Evolutionary conservation across 2,888 invertebrate genomes (phyloP), one percentile per base, ranked within the genome.

Genomic region (Charanyca ferruginea): DNA sequence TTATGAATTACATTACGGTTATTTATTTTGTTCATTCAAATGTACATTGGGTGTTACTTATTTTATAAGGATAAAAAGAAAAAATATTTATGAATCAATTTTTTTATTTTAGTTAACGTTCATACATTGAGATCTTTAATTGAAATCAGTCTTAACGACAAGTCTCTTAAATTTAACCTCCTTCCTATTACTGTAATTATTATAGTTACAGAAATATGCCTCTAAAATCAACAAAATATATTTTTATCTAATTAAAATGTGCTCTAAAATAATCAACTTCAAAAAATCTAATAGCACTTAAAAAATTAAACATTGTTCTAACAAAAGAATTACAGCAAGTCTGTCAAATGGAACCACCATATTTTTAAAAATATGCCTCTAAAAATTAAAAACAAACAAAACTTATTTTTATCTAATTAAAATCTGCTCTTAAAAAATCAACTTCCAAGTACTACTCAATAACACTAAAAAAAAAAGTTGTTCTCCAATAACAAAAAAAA

Each of bases 11-110:
- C 13, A 5, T 45, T 45, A 45, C 20, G 22, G 45, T 5, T 3
- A 45, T 45, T 45, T 45, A 45, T 45, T 45, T 45, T 45, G 45
- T 45, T 45, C 45, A 45, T 45, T 45, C 1, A 45, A 45, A 45
- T 45, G 45, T 45, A 45, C 45, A 22, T 45, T 45, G 20, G 20
- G 22, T 45, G 45, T 28, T 28, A n/a, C n/a, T 28, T 28, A 28
- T 28, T 5, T 7, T 28, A 28, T 28, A 28, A 5, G 28, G 13
- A 13, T 22, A 45, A 22, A 45, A 22, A 1, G 13, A n/a, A 45
- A 22, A 45, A 45, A 23, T 28, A 28, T 28, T 28, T 5, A 7
- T 28, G 22, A 11, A 45, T 45, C 3, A n/a, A 45, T 22, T 45
- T 45, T 13, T 22, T 45, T 22, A 45, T 45, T 45, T 45, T 45